These are phyloP conservation scores for Dromiciops gliroides DNA, from an alignment of 2,113 vertebrate species.

Conservation along the genomic window DNA sequence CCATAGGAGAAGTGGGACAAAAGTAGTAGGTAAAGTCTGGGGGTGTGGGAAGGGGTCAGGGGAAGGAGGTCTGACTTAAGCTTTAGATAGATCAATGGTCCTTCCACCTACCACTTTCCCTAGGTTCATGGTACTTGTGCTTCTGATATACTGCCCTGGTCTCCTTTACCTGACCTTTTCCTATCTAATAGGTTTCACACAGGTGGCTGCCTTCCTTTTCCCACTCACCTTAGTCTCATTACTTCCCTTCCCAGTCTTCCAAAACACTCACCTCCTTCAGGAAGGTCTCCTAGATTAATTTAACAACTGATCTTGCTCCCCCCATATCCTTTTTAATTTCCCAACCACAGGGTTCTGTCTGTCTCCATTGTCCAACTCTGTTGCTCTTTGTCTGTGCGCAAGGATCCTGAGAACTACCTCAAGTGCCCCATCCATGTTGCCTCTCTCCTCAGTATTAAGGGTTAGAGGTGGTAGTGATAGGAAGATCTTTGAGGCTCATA, in stretches of 20 bases:
- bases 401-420: not conserved
- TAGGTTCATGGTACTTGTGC: not conserved
- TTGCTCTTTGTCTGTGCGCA: not conserved
- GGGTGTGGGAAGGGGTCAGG: not conserved
- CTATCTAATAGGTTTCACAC: too few relatives aligned
- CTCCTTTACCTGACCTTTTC: not conserved
- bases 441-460: not conserved
- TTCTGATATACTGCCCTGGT: not conserved
- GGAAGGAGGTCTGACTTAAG: not conserved
- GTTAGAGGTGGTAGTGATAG: too few relatives aligned
- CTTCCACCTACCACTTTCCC: not conserved
- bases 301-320: not conserved
- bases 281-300: not conserved
- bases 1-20: not conserved
- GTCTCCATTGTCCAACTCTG: not conserved
- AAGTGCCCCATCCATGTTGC: not conserved
- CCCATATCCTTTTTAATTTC: not conserved
- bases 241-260: not conserved
- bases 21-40: not conserved
- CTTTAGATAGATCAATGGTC: not conserved
- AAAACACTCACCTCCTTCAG: not conserved
- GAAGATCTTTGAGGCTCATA: not conserved
- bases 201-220: not conserved
- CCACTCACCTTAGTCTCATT: not conserved
- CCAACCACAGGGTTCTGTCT: not conserved